Percentiles rank a stretch among this genome's conserved stretches.
Evolutionary conservation across 2,888 invertebrate genomes (phyloP).

Genomic region (Meganola albula): DNA sequence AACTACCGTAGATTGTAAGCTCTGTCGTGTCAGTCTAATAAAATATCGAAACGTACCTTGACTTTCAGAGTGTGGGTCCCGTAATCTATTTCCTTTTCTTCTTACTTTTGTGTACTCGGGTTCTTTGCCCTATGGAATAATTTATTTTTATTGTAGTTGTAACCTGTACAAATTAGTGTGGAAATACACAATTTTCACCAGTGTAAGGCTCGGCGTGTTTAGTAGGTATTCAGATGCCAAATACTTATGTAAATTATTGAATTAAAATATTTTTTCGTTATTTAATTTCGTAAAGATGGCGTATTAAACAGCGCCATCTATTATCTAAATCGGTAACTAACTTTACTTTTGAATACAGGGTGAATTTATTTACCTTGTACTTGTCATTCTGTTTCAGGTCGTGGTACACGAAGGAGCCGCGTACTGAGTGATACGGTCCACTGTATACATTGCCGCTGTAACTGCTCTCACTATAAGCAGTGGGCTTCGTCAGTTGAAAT

Average conservation of each 20-base stretch:
- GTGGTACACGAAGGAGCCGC: slow-evolving; percentile 93
- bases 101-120: slow-evolving; percentile 90
- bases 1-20: slow-evolving; percentile 65
- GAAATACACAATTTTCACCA: too few relatives aligned
- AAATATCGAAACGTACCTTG: slow-evolving; percentile 69
- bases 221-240: too few relatives aligned
- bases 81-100: slow-evolving; percentile 87
- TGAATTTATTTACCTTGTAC: slow-evolving; percentile 80
- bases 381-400: slow-evolving; percentile 89
- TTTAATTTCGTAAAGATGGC: neutral
- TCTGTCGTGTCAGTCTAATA: slow-evolving; percentile 30
- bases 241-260: too few relatives aligned
- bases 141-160: too few relatives aligned
- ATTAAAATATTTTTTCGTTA: too few relatives aligned
- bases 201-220: too few relatives aligned
- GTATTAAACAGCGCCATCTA: too few relatives aligned
- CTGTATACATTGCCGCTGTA: slow-evolving; percentile 93
- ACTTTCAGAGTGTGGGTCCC: slow-evolving; percentile 90
- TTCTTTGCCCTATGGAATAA: slow-evolving; percentile 81
- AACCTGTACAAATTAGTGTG: too few relatives aligned
- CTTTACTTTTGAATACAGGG: too few relatives aligned
- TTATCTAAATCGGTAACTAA: too few relatives aligned
- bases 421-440: slow-evolving; percentile 90
- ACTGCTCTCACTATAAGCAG: slow-evolving; percentile 91
- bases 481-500: slow-evolving; percentile 91